Base-by-base conservation (phyloP, 2,797 vertebrate genomes). In the Linurgus olivaceus region DNA sequence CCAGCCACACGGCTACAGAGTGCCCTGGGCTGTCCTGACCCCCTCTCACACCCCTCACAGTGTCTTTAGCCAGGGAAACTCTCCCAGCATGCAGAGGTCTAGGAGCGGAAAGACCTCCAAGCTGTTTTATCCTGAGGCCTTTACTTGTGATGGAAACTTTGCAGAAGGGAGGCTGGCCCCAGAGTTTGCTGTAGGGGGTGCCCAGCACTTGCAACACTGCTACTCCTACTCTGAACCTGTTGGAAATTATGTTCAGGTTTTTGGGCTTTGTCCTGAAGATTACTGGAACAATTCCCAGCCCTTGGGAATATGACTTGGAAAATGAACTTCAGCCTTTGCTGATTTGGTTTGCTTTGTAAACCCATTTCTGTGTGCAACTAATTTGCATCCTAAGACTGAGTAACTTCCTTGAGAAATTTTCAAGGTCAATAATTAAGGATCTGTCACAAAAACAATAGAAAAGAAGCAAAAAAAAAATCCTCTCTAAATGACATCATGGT, bases 211-310 rank as follows among this genome's bases (percentile, higher is more conserved):
- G 1, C 33, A 63, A 1, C 1, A 0, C 33, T 68, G 31, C 26
- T 6, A 2, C 10, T 62, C 44, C 2, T 0, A 17, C 20, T 35
- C n/a, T 17, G 11, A 59, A 37, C 20, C 50, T 79, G 51, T 23
- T 20, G 33, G 61, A 92, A 86, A 42, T 7, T 0, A 16, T 25
- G 9, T 28, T 58, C 20, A 3, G 0, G 0, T 4, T n/a, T 23
- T 7, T 16, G 38, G 29, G 0, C 3, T 78, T 42, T 79, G 24
- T 17, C 31, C 18, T 45, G 24, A 71, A 54, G 33, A 48, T 42
- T 44, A 40, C 9, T 44, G 28, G 66, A 52, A 67, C 2, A 4
- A 51, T 82, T 73, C 26, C 33, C 18, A 85, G 18, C 2, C 17
- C 9, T 86, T 40, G 38, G 38, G 38, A 76, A 45, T 24, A 68